A percentile compares a stretch with the other conserved stretches of the same genome.
phyloP scores from a whole-genome alignment of 2,888 invertebrate species.

The Maniola hyperantus region DNA sequence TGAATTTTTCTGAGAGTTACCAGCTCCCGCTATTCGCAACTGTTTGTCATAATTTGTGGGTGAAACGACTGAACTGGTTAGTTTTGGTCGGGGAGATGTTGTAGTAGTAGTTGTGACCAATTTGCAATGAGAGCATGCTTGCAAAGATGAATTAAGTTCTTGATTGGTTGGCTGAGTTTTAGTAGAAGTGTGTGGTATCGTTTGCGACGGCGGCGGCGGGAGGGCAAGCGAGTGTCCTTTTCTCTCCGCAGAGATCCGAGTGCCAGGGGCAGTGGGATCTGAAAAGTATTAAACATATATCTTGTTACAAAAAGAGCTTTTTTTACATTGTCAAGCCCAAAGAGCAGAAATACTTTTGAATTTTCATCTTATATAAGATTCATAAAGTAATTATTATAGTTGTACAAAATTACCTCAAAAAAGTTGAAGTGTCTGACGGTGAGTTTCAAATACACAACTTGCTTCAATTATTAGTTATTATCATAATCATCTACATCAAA shows the following conservation, averaged over 20 bases:
- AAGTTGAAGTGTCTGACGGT: not conserved
- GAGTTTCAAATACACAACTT: not conserved
- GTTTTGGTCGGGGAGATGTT: conserved; percentile 58
- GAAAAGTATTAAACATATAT: conserved; percentile 2
- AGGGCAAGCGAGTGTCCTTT: conserved; percentile 63
- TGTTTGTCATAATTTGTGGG: conserved; percentile 11
- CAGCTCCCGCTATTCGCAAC: not conserved
- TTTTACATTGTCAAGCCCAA: not conserved
- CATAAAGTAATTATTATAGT: not conserved
- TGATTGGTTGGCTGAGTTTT: conserved; percentile 17
- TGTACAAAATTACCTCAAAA: not conserved
- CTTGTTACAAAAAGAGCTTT: not conserved
- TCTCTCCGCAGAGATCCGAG: conserved; percentile 43
- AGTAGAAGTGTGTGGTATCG: conserved; percentile 26
- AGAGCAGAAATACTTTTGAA: not conserved
- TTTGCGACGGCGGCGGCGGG: conserved; percentile 50
- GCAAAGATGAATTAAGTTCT: conserved; percentile 50
- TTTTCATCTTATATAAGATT: not conserved
- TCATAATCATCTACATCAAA: no score
- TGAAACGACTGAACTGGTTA: conserved; percentile 27
- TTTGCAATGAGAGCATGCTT: conserved; percentile 83
- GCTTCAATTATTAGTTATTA: no score
- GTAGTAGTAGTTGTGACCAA: conserved; percentile 81
- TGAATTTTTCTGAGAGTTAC: conserved; percentile 10
- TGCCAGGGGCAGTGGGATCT: conserved; percentile 20